Conservation (phyloP, 2,113 vertebrate genomes). For the Periophthalmodon schlosseri region DNA sequence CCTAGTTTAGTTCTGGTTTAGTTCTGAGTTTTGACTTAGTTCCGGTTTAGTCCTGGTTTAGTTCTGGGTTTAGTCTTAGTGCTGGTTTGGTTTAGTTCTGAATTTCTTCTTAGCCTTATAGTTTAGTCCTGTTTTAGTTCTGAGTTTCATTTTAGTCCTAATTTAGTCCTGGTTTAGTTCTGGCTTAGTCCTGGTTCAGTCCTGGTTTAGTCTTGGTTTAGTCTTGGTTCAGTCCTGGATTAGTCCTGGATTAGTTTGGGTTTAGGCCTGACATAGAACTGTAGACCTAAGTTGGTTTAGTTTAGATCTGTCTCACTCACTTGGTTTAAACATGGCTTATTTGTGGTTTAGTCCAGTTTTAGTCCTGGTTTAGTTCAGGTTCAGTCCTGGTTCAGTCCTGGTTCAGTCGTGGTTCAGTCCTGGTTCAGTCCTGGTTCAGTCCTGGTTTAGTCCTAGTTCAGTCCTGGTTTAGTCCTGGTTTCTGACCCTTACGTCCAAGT, state of each 20-base stretch:
- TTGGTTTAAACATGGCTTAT: not conserved
- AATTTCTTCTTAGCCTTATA: no score
- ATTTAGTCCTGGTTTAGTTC: no score
- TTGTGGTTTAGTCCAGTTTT: not conserved
- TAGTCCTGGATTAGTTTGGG: not conserved
- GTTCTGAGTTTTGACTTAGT: no score
- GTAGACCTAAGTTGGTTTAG: no score
- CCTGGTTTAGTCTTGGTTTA: no score
- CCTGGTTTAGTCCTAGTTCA: not conserved
- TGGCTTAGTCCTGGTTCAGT: no score
- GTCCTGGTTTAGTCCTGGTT: not conserved
- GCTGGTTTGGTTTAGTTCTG: not conserved
- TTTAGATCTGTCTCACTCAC: no score
- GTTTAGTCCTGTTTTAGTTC: not conserved
- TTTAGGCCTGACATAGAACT: not conserved
- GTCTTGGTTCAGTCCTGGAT: no score
- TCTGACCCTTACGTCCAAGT: not conserved
- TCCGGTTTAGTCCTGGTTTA: no score
- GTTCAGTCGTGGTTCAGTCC: not conserved
- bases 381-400: not conserved
- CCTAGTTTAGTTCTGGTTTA: no score
- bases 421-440: not conserved
- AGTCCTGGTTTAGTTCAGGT: not conserved
- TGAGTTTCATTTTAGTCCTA: no score
- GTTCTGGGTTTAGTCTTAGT: no score